Percentiles rank a stretch among this genome's conserved stretches.
Evolutionary conservation across 1,140 invertebrate genomes (phyloP).

Genomic region (Theocolax elegans): DNA sequence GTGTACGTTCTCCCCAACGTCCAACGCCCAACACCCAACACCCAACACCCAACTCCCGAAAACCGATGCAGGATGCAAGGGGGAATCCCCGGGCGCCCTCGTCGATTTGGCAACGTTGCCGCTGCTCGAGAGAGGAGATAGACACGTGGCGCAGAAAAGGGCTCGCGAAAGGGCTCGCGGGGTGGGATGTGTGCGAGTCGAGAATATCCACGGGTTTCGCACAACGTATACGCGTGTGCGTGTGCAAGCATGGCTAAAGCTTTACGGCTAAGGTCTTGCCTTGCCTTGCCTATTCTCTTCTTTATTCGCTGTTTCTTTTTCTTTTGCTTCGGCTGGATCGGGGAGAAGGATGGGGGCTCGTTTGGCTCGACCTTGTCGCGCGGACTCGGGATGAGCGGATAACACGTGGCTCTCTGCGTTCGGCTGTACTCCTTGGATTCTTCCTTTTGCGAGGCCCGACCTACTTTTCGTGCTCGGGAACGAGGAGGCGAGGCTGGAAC

Average conservation of each 20-base stretch:
- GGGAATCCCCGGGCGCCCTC: slow-evolving; percentile 1
- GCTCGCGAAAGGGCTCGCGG: slow-evolving; percentile 25
- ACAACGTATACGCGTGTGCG: background rate
- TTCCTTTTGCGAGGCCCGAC: slow-evolving; percentile 27
- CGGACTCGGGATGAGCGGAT: background rate
- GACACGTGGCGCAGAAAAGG: slow-evolving; percentile 33
- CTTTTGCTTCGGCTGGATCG: background rate
- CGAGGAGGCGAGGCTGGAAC: too few relatives aligned
- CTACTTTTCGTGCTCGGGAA: slow-evolving; percentile 16
- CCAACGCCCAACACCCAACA: background rate
- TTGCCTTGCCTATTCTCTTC: background rate
- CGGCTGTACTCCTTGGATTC: background rate
- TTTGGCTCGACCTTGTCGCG: background rate
- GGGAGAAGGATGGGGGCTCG: too few relatives aligned
- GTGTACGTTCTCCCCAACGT: background rate
- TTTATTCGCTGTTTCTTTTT: background rate
- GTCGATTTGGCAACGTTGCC: slow-evolving; percentile 27
- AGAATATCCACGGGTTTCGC: slow-evolving; percentile 8
- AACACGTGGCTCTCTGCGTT: too few relatives aligned
- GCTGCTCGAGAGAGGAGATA: background rate
- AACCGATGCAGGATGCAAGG: slow-evolving; percentile 1
- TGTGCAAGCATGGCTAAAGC: too few relatives aligned
- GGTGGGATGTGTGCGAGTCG: slow-evolving; percentile 4
- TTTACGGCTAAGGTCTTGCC: too few relatives aligned
- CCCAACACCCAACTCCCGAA: slow-evolving; percentile 4